These are phyloP conservation scores for Mimumesa dahlbomi DNA, from an alignment of 2,888 invertebrate species.

Conservation along the genomic window DNA sequence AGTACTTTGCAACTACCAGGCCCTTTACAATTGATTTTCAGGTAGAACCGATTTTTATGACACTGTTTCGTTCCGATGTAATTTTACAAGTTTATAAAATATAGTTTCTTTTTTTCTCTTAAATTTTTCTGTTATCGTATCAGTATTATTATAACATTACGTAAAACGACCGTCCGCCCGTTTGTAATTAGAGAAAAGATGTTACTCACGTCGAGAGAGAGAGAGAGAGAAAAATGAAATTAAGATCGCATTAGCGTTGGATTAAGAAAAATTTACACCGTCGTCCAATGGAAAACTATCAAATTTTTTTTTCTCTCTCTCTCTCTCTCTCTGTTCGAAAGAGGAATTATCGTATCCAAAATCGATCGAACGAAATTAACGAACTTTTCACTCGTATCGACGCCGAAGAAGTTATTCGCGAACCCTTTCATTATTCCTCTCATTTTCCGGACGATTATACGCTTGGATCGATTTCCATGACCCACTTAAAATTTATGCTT, in stretches of 20 bases:
- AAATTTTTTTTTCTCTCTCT: neutral
- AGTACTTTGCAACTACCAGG: constrained; percentile 25
- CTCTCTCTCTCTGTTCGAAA: neutral
- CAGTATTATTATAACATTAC: neutral
- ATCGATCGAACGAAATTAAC: constrained; percentile 33
- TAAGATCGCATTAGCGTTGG: constrained; percentile 20
- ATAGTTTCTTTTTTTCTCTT: too few relatives aligned
- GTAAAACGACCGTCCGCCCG: neutral
- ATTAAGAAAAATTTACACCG: constrained; percentile 21
- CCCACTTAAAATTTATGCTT: constrained; percentile 37
- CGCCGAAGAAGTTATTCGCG: constrained; percentile 12
- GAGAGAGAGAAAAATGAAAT: neutral
- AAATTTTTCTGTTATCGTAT: too few relatives aligned
- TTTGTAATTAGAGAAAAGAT: neutral
- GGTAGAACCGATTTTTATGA: too few relatives aligned
- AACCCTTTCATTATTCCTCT: constrained; percentile 33
- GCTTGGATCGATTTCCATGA: constrained; percentile 41
- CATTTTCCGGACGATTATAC: constrained; percentile 37
- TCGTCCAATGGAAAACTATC: neutral
- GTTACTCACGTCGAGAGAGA: constrained; percentile 6
- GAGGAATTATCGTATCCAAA: constrained; percentile 18
- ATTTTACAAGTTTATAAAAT: too few relatives aligned
- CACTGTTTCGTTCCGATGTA: too few relatives aligned
- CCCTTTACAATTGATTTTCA: constrained; percentile 27
- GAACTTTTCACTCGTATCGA: constrained; percentile 15